Evolutionary conservation across 2,797 vertebrate genomes (phyloP).

Genomic region (Lithobates pipiens): DNA sequence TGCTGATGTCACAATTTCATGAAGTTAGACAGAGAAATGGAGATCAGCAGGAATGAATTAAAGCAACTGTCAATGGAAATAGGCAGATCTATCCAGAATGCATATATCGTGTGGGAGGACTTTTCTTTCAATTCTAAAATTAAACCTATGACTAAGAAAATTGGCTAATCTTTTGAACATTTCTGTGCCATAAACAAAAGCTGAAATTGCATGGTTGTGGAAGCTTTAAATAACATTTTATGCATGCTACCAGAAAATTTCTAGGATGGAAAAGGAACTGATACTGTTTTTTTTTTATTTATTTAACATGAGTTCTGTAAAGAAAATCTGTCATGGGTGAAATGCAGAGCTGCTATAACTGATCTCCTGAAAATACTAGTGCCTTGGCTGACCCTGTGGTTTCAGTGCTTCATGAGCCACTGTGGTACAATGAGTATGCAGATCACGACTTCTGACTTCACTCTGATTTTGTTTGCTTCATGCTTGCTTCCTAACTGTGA

Average conservation of each 20-base stretch:
- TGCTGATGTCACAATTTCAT: conserved; percentile 17
- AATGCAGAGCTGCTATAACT: no score
- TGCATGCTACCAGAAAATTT: conserved; percentile 19
- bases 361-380: no score
- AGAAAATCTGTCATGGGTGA: no score
- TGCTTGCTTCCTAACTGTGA: no score
- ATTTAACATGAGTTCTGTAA: no score
- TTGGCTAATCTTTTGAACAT: conserved; percentile 33
- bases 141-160: conserved; percentile 54
- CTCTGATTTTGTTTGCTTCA: no score
- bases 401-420: no score
- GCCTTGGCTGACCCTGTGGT: no score
- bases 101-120: conserved; percentile 47
- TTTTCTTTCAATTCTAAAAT: conserved; percentile 50
- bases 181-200: conserved; percentile 40
- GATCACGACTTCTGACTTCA: no score
- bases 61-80: conserved; percentile 48
- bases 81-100: conserved; percentile 26
- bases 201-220: conserved; percentile 46
- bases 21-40: neutral
- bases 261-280: conserved; percentile 27
- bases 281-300: no score
- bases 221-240: conserved; percentile 49
- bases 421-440: no score
- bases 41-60: conserved; percentile 1